phyloP scores from a whole-genome alignment of 2,113 vertebrate species.

The Scomber scombrus region DNA sequence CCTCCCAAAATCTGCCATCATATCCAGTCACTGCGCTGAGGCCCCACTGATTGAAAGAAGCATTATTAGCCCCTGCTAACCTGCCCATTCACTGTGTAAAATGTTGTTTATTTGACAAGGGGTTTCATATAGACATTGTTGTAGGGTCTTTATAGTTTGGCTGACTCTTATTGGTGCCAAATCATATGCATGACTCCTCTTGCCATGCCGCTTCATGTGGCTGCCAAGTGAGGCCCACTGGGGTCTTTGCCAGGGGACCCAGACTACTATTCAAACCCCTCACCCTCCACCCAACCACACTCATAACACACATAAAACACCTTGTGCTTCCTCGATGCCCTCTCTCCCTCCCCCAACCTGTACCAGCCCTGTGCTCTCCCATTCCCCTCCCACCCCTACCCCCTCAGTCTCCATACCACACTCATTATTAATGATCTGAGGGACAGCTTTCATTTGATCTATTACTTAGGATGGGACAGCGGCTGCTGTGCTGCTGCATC shows the following conservation, averaged over 20 bases:
- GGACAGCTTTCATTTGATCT: conserved; percentile 87
- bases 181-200: conserved; percentile 82
- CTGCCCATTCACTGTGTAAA: conserved; percentile 50
- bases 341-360: conserved; percentile 62
- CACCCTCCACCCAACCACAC: conserved; percentile 8
- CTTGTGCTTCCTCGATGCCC: conserved; percentile 57
- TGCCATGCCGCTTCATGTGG: conserved; percentile 77
- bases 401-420: conserved; percentile 71
- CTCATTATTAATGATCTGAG: conserved; percentile 87
- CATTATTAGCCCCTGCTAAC: conserved; percentile 61
- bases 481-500: conserved; percentile 80
- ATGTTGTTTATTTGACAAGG: conserved; percentile 67
- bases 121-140: conserved; percentile 67
- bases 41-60: conserved; percentile 51
- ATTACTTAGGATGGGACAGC: conserved; percentile 82
- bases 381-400: conserved; percentile 58
- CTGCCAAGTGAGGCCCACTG: conserved; percentile 77
- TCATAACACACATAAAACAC: conserved; percentile 50
- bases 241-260: conserved; percentile 70
- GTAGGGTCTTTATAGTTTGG: conserved; percentile 70
- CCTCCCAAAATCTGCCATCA: conserved; percentile 43
- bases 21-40: conserved; percentile 23
- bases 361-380: conserved; percentile 71
- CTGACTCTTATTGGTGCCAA: conserved; percentile 66
- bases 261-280: conserved; percentile 56